These are phyloP conservation scores for Ormyrus thymus DNA, from an alignment of 2,888 invertebrate genomes.

Conservation along the genomic window DNA sequence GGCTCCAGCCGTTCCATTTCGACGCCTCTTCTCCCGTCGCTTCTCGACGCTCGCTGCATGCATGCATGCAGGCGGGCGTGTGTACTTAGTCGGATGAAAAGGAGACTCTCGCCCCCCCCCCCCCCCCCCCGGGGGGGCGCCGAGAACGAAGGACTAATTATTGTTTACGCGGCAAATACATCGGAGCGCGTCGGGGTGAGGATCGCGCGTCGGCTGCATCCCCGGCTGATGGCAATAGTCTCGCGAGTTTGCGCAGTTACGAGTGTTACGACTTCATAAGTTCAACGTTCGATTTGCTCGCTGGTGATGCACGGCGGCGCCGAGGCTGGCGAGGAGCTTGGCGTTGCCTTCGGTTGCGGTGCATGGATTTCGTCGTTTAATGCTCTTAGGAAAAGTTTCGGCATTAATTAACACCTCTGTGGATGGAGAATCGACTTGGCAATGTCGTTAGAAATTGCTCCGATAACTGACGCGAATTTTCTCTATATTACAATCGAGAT, in stretches of 20 bases:
- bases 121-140: neutral
- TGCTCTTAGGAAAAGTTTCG: too few species aligned
- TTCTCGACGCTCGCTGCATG: neutral
- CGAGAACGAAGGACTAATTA: constrained; percentile 64
- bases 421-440: too few species aligned
- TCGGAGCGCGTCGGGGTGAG: constrained; percentile 52
- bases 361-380: too few species aligned
- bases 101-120: constrained; percentile 8
- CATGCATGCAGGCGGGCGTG: too few species aligned
- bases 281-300: constrained; percentile 24
- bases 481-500: too few species aligned
- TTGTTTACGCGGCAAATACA: constrained; percentile 68
- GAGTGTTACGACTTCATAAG: constrained; percentile 24
- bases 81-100: neutral
- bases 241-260: neutral
- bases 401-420: too few species aligned
- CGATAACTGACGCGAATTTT: too few species aligned
- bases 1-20: constrained; percentile 21
- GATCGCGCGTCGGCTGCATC: neutral
- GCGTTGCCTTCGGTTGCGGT: too few species aligned
- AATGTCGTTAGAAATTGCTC: too few species aligned
- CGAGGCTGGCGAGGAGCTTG: too few species aligned
- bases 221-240: neutral
- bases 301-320: neutral
- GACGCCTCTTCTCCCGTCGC: constrained; percentile 15